These are phyloP conservation scores for Danio kyathit DNA, from an alignment of 2,797 vertebrate genomes.

Conservation along the genomic window DNA sequence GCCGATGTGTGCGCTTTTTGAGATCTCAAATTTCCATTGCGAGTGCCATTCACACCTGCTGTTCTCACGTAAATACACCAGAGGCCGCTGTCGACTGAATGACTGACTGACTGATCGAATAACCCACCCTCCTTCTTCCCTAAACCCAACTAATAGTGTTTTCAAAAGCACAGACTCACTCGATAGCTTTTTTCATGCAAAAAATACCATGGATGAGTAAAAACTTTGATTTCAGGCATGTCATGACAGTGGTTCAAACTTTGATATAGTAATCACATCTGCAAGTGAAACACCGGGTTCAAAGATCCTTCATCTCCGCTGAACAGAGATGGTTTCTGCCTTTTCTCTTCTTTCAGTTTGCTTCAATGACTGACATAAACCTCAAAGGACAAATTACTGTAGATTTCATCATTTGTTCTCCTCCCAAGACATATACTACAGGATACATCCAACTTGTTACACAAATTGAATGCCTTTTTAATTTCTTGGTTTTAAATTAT, in stretches of 20 bases:
- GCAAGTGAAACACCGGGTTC: slow-evolving; percentile 44
- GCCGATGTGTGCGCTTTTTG: no score
- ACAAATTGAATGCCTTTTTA: slow-evolving; percentile 9
- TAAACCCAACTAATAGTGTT: no score
- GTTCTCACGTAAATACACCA: no score
- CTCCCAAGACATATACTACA: slow-evolving; percentile 20
- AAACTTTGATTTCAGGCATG: slow-evolving; percentile 81
- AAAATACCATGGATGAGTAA: slow-evolving; percentile 75
- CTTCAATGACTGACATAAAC: slow-evolving; percentile 60
- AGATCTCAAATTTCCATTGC: no score
- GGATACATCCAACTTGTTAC: slow-evolving; percentile 13
- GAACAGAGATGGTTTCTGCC: slow-evolving; percentile 52
- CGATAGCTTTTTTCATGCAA: slow-evolving; percentile 76
- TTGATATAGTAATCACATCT: slow-evolving; percentile 67
- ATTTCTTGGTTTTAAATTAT: neutral
- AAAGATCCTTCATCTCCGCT: slow-evolving; percentile 33
- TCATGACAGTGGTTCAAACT: slow-evolving; percentile 73
- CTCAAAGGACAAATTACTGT: slow-evolving; percentile 36
- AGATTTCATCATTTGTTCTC: slow-evolving; percentile 47
- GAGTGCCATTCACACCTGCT: no score
- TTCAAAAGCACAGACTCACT: no score
- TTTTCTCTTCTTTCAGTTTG: slow-evolving; percentile 36
- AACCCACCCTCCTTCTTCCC: no score
- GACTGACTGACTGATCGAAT: no score
- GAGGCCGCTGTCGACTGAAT: no score